Base-by-base conservation (phyloP, 92 coral and sea anemone genomes). In the Parazoanthus atlanticus region DNA sequence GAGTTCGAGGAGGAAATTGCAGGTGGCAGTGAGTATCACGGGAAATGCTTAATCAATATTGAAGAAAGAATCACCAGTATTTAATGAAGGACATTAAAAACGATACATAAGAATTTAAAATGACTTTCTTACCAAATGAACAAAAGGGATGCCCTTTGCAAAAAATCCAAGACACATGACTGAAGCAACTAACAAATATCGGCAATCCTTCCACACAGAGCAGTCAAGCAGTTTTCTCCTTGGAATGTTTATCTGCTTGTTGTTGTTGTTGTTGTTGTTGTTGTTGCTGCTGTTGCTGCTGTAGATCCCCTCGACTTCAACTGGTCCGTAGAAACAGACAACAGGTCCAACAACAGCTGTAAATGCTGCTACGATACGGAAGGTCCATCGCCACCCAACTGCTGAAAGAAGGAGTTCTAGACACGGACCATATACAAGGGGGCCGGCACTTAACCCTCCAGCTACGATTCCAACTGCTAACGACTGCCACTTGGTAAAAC, bases 381-480 rank as follows among this genome's bases (percentile, higher is more conserved):
- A 73, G 1, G 78, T 73, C 78, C 78, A 73, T 15, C 78, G 32
- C 78, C 78, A 73, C 46, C 78, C 78, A 13, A 73, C 78, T 0
- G 78, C 40, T 30, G 78, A 30, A 32, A 73, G 25, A 73, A 73
- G 46, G 78, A 30, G 46, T 32, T 73, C 40, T 32, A 26, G 15
- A 16, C 78, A 30, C 19, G 78, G 78, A 23, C 78, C 43, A 32
- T 73, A 73, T 32, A 41, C 78, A 0, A 73, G 46, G 1, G 78
- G 8, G 25, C 78, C 78, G 7, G 9, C 43, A 1, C 78, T 46
- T 30, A 30, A 10, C 46, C 78, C 78, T 0, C 78, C 78, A 7
- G 41, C 25, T 13, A 73, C 78, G 78, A 73, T 32, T 11, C 78
- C 78, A 8, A 73, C 78, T 73, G 78, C 78, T 33, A 73, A 16